Evolutionary conservation across 2,797 vertebrate genomes (phyloP), one percentile per base, ranked within the genome.

Genomic region (Mormyrus proboscirostris): DNA sequence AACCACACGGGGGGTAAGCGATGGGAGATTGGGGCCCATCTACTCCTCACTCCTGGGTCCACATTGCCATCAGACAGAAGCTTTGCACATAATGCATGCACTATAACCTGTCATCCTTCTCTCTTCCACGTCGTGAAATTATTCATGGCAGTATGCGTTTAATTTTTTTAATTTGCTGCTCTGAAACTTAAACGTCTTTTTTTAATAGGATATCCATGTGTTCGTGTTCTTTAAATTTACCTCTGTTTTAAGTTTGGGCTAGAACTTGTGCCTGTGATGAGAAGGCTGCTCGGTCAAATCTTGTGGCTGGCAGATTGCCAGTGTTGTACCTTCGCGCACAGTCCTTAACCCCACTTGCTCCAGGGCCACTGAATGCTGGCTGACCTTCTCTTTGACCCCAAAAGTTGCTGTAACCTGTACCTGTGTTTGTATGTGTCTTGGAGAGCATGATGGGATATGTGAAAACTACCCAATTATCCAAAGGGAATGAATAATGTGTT

Each of bases 1-100:
- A 98, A 96, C 94, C 98, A 99, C 94, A 98, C 98, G 4, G 98
- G 98, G 92, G 98, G 98, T 99, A 90, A 96, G 96, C 93, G 3
- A 49, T 22, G 33, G 51, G 29, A 33, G 22, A 14, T 25, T 29
- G 47, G 22, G n/a, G n/a, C 10, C 82, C 82, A 25, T 3, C 49
- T 6, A 51, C 29, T 84, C 29, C 47, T 38, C 76, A 38, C 65
- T 33, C 65, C 29, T 73, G 65, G 16, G 33, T 16, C 65, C 12
- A 73, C 65, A 16, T 73, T 73, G 38, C 29, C 29, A 33, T 73
- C 29, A 38, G 65, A 33, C 12, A 38, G 65, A 38, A 16, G 5
- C 29, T 16, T 73, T 38, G 29, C 29, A 38, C 29, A 73, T 38
- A 73, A 73, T 73, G 4, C 65, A 73, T 38, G 9, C 65, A 16